Base-by-base conservation (phyloP, 2,113 vertebrate genomes). In the Nipponia nippon region DNA sequence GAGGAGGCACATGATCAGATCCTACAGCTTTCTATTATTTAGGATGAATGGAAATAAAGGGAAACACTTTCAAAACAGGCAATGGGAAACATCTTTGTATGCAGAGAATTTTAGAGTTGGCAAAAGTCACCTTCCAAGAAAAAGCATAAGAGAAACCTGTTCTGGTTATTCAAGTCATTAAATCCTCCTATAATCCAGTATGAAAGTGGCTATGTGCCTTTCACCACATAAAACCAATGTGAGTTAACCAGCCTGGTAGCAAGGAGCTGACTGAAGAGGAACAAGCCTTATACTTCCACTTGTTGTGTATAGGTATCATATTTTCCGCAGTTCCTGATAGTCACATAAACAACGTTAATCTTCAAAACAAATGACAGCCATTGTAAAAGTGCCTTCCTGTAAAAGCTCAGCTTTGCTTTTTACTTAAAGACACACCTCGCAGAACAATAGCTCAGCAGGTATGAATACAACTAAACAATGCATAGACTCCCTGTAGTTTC, bases 381-480 rank as follows among this genome's bases (percentile, higher is more conserved):
- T 96, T 94, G 91, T 92, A 52, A 36, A 44, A 95, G 50, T 53
- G 72, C 72, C 88, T 97, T 97, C 95, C 96, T 97, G 95, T 81
- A 93, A 94, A 91, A 22, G 73, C 78, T 83, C 93, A 40, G 95
- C 97, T 97, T 96, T 92, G 88, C 93, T 95, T 97, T 98, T 95
- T 77, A 86, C 97, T 97, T 97, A 92, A 90, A 91, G 97, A 87
- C 98, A 98, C 98, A 91, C 98, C 98, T 98, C 97, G 4, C 63
- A 90, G 94, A 98, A 99, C 98, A 98, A 99, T 98, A 93, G 97
- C 96, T 96, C 95, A 97, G 96, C 97, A 98, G 98, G 98, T 98
- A 98, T 93, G 97, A 95, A 46, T 81, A 67, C 77, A 62, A 7
- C 66, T 26, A 16, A 94, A 88, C 95, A 97, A 97, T 63, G 92